Percentiles rank a stretch among this genome's conserved stretches.
phyloP scores from a whole-genome alignment of 2,888 invertebrate species.

The Agrotis puta region DNA sequence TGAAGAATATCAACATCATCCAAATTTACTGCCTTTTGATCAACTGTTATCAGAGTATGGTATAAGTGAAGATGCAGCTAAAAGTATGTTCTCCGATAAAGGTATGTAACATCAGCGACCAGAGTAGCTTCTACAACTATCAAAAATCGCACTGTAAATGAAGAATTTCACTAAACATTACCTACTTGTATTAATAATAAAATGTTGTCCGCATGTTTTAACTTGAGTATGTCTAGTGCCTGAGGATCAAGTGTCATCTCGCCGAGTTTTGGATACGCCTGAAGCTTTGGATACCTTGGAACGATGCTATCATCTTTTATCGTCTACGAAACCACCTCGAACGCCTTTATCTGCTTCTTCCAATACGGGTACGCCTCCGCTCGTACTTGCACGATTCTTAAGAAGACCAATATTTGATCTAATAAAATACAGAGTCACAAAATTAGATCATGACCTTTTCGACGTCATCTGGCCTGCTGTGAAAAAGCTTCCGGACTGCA shows the following conservation, averaged over 20 bases:
- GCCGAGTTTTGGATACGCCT: slow-evolving; percentile 93
- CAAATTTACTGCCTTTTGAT: slow-evolving; percentile 93
- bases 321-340: slow-evolving; percentile 91
- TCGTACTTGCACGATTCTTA: slow-evolving; percentile 94
- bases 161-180: slow-evolving; percentile 32
- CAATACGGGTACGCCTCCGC: slow-evolving; percentile 88
- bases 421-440: slow-evolving; percentile 94
- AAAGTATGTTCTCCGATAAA: slow-evolving; percentile 94
- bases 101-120: slow-evolving; percentile 88
- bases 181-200: slow-evolving; percentile 38
- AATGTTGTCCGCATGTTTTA: slow-evolving; percentile 45
- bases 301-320: slow-evolving; percentile 93
- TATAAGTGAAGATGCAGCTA: slow-evolving; percentile 92
- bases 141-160: slow-evolving; percentile 27
- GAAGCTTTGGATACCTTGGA: slow-evolving; percentile 94
- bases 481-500: slow-evolving; percentile 93
- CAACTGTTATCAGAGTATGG: slow-evolving; percentile 93
- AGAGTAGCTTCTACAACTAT: slow-evolving; percentile 15
- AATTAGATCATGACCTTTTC: slow-evolving; percentile 96
- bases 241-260: slow-evolving; percentile 94
- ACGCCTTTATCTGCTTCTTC: slow-evolving; percentile 92
- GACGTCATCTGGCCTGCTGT: slow-evolving; percentile 97
- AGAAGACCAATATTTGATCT: slow-evolving; percentile 94
- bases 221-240: slow-evolving; percentile 91
- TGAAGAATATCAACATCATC: slow-evolving; percentile 94